A percentile compares a stretch with the other conserved stretches of the same genome.
phyloP scores from a whole-genome alignment of 2,113 vertebrate genomes.

The Crotalus helleri region DNA sequence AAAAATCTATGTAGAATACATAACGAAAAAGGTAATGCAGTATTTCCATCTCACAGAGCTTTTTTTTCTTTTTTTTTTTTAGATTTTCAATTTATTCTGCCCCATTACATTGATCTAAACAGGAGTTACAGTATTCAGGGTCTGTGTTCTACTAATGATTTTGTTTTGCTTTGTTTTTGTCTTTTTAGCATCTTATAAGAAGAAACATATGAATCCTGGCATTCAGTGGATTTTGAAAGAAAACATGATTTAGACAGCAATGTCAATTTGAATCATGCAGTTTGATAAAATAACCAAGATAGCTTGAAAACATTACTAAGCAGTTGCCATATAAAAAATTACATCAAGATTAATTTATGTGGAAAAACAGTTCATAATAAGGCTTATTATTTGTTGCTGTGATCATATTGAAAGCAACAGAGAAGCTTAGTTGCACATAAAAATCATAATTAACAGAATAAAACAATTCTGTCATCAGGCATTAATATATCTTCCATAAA shows the following conservation, averaged over 20 bases:
- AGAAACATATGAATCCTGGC: background rate
- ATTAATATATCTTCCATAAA: background rate
- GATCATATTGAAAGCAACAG: background rate
- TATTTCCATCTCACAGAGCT: constrained; percentile 49
- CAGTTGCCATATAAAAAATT: background rate
- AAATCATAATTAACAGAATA: background rate
- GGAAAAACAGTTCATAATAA: background rate
- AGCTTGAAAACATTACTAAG: background rate
- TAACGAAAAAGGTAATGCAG: constrained; percentile 67
- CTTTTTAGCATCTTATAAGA: background rate
- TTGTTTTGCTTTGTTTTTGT: background rate
- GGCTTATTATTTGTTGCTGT: background rate
- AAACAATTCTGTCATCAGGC: background rate
- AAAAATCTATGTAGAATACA: constrained; percentile 68
- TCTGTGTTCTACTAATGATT: background rate
- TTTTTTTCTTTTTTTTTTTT: constrained; percentile 14
- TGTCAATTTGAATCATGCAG: background rate
- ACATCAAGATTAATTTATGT: background rate
- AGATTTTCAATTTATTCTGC: constrained; percentile 18
- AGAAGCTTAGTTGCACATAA: background rate
- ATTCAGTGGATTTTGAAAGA: background rate
- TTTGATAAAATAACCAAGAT: background rate
- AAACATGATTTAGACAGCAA: background rate
- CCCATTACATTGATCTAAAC: rapidly evolving
- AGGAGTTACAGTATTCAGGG: background rate